Base-by-base conservation (phyloP, 2,113 vertebrate genomes). In the Tachysurus fulvidraco region DNA sequence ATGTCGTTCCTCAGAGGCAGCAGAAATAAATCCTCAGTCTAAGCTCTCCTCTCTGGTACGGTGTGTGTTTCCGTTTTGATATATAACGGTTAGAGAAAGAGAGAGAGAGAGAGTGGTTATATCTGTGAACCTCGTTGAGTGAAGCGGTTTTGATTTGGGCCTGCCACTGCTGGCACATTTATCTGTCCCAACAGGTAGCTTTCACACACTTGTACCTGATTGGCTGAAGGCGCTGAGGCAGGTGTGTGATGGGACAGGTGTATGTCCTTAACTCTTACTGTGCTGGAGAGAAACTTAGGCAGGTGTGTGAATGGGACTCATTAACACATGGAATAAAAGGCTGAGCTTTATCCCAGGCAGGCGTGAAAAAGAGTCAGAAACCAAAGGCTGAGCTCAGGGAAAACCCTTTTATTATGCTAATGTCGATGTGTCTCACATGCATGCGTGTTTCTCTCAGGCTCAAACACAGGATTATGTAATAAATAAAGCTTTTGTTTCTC, bases 201-300 rank as follows among this genome's bases (percentile, higher is more conserved):
- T 30, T 83, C 89, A 86, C 87, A 89, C 90, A 82, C 89, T 92
- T 16, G 9, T 17, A 44, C 87, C 92, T 93, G 93, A 95, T 96
- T 96, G 95, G 95, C 93, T 86, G 88, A 88, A 80, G 87, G 85
- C 17, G 41, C 73, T 30, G 87, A 92, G 90, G 94, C 95, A 96
- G 94, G 95, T 96, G 94, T 92, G 93, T 92, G 93, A 94, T 93
- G 92, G 93, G 92, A 95, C 95, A 95, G 94, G 94, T 95, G 94
- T 92, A 91, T 0, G 46, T 54, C 46, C 77, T 93, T 94, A 94
- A 94, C 92, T 81, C 92, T 92, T 92, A 55, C 85, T 50, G 17
- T 84, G 60, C 90, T 90, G 91, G 90, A 89, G 88, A 92, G 92
- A 93, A 93, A 93, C 91, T 85, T 69, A 82, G 81, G 60, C 87